phyloP scores from a whole-genome alignment of 2,888 invertebrate genomes.

The Scrobipalpa costella region DNA sequence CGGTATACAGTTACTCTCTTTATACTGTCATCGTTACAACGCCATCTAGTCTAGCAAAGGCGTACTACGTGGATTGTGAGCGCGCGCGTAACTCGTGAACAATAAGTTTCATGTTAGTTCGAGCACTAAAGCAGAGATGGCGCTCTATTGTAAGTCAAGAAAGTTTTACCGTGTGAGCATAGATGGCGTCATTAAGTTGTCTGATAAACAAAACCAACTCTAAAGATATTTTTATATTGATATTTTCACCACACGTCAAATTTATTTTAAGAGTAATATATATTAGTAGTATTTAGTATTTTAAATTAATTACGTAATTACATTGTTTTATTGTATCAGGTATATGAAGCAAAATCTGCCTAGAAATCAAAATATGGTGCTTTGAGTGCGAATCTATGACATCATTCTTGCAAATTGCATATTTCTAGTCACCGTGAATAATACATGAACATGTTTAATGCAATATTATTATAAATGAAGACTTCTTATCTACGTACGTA shows the following conservation, averaged over 20 bases:
- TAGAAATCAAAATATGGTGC: neutral
- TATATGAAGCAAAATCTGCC: neutral
- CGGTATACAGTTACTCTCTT: neutral
- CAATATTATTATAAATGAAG: neutral
- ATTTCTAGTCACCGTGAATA: neutral
- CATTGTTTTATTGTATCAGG: too few relatives aligned
- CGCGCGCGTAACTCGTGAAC: neutral
- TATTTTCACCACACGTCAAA: too few relatives aligned
- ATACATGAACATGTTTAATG: neutral
- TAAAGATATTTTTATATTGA: too few relatives aligned
- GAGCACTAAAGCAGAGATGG: neutral
- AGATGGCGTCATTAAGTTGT: neutral
- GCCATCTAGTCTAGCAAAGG: neutral
- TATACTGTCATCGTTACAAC: neutral
- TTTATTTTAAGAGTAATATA: too few relatives aligned
- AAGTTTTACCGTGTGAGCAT: too few relatives aligned
- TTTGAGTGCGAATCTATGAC: neutral
- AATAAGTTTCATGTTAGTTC: neutral
- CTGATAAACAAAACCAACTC: too few relatives aligned
- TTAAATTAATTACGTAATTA: neutral
- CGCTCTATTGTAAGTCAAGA: neutral
- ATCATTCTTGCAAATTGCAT: slow-evolving; percentile 6
- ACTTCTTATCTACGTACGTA: neutral
- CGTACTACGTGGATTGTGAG: neutral
- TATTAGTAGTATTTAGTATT: too few relatives aligned